Evolutionary conservation across 2,888 invertebrate species (phyloP).

Genomic region (Ophion ellenae): DNA sequence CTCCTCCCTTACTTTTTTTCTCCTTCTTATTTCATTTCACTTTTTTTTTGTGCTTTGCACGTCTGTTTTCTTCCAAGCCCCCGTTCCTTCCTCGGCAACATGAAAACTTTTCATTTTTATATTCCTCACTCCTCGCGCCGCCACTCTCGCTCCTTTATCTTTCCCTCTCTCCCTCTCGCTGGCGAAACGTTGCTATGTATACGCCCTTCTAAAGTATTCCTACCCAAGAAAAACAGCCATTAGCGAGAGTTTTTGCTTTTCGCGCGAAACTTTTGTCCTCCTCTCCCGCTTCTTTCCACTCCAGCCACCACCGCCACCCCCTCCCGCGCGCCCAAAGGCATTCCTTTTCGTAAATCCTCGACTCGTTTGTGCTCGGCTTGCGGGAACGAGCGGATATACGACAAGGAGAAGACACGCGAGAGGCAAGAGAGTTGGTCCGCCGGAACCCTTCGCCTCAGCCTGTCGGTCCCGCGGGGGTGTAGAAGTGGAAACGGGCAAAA

Average conservation of each 20-base stretch:
- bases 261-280: constrained; percentile 82
- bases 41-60: constrained; percentile 48
- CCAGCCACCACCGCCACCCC: constrained; percentile 35
- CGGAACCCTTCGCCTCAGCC: background rate
- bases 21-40: constrained; percentile 28
- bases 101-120: constrained; percentile 79
- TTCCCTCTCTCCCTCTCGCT: constrained; percentile 53
- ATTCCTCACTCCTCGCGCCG: constrained; percentile 64
- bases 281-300: constrained; percentile 72
- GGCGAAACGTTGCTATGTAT: constrained; percentile 7
- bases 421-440: constrained; percentile 16
- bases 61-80: constrained; percentile 66
- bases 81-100: constrained; percentile 53
- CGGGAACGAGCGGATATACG: constrained; percentile 15
- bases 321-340: constrained; percentile 29
- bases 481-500: constrained; percentile 14
- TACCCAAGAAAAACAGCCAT: constrained; percentile 83
- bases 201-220: constrained; percentile 82
- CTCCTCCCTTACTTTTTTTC: constrained; percentile 58
- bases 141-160: constrained; percentile 75
- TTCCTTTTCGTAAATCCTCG: constrained; percentile 72
- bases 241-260: constrained; percentile 84
- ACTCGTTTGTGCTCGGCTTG: constrained; percentile 48
- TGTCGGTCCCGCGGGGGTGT: constrained; percentile 14
- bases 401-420: constrained; percentile 40